These are phyloP conservation scores for Chloropsis hardwickii DNA, from an alignment of 2,113 vertebrate genomes.

Conservation along the genomic window DNA sequence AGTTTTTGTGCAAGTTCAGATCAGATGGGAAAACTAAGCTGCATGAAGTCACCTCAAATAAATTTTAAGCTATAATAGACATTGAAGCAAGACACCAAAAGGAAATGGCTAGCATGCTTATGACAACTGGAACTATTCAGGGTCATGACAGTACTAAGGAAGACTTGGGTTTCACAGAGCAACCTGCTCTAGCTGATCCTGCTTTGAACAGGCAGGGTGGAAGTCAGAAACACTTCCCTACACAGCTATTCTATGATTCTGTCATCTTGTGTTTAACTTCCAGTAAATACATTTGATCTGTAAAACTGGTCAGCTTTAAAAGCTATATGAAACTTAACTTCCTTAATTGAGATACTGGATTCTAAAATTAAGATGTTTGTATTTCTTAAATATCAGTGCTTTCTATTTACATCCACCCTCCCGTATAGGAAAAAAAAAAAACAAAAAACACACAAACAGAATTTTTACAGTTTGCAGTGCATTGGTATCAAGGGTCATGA, in stretches of 20 bases:
- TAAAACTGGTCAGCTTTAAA: not conserved
- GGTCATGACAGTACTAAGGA: not conserved
- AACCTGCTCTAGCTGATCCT: not conserved
- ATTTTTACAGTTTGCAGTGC: not conserved
- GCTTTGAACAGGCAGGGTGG: not conserved
- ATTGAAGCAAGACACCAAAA: not conserved
- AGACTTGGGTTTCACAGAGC: not conserved
- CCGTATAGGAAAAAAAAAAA: not conserved
- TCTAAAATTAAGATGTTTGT: not conserved
- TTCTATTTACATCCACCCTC: not conserved
- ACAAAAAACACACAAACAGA: not conserved
- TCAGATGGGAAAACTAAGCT: not conserved
- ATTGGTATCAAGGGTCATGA: not conserved
- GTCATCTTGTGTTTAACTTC: not conserved
- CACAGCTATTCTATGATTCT: not conserved
- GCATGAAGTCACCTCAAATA: not conserved
- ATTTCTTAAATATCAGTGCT: not conserved
- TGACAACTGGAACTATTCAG: not conserved
- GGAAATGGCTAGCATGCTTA: conserved; percentile 18
- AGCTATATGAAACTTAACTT: not conserved
- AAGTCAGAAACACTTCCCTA: not conserved
- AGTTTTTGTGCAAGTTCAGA: not conserved
- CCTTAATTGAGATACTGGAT: not conserved
- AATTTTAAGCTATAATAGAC: not conserved
- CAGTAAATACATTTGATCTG: not conserved